Evolutionary conservation across 1,140 invertebrate genomes (phyloP).

Genomic region (Ips nitidus): DNA sequence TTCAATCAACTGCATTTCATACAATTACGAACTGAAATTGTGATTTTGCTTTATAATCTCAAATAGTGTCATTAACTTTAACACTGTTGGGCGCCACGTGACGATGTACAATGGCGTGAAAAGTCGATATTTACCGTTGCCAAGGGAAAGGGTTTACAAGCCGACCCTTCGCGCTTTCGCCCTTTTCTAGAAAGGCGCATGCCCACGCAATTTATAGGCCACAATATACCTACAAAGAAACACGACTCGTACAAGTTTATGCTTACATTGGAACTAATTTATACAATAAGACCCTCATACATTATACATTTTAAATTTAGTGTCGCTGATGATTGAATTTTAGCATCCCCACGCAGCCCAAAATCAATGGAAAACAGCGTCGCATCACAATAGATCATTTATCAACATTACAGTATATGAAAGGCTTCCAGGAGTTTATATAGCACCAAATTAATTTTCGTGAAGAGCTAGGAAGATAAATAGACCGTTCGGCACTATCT

Average conservation of each 20-base stretch:
- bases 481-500: slow-evolving; percentile 14
- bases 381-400: slow-evolving; percentile 25
- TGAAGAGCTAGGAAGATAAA: slow-evolving; percentile 28
- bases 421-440: slow-evolving; percentile 25
- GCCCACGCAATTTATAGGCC: slow-evolving; percentile 14
- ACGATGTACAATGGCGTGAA: slow-evolving; percentile 25
- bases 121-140: slow-evolving; percentile 33
- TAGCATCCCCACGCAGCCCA: not conserved
- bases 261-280: too few species aligned
- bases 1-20: too few species aligned
- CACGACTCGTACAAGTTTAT: not conserved
- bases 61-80: not conserved
- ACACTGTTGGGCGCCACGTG: slow-evolving; percentile 5
- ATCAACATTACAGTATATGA: slow-evolving; percentile 20
- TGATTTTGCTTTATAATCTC: not conserved
- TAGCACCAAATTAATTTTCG: slow-evolving; percentile 32
- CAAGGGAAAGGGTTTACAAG: slow-evolving; percentile 24
- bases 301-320: not conserved
- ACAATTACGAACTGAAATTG: not conserved
- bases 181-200: slow-evolving; percentile 16
- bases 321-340: not conserved
- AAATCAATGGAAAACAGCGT: slow-evolving; percentile 17
- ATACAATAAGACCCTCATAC: too few species aligned
- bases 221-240: slow-evolving; percentile 1
- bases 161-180: slow-evolving; percentile 21